These are phyloP conservation scores for Piaya cayana DNA, from an alignment of 2,113 vertebrate species.

Conservation along the genomic window DNA sequence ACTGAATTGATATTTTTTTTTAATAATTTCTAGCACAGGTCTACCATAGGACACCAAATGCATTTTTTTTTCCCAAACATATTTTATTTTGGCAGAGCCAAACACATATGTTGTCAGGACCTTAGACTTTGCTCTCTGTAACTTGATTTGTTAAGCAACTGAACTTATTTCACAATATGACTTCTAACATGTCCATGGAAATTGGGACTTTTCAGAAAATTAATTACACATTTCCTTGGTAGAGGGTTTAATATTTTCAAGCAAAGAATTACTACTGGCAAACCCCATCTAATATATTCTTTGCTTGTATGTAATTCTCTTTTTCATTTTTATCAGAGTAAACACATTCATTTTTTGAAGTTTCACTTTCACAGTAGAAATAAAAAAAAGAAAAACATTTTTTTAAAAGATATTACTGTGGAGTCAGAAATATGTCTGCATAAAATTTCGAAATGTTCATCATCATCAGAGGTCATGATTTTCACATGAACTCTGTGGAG, in stretches of 20 bases:
- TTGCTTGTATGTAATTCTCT: not conserved
- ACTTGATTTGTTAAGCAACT: not conserved
- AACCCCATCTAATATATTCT: not conserved
- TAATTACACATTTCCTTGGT: not conserved
- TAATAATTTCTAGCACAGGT: not conserved
- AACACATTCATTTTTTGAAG: not conserved
- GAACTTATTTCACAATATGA: not conserved
- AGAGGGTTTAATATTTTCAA: not conserved
- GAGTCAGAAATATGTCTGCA: not conserved
- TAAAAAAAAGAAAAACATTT: not conserved
- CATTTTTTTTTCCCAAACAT: not conserved
- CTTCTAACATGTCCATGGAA: not conserved
- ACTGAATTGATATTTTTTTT: not conserved
- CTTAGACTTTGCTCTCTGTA: not conserved
- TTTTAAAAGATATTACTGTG: not conserved
- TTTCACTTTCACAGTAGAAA: not conserved
- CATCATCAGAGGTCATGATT: not conserved
- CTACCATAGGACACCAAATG: not conserved
- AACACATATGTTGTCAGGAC: not conserved
- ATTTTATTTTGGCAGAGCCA: not conserved
- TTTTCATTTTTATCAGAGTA: not conserved
- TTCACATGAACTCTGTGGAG: not conserved
- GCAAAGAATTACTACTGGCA: not conserved
- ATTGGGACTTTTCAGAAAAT: not conserved
- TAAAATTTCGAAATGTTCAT: not conserved